phyloP scores from a whole-genome alignment of 1,140 invertebrate genomes.

The Ruditapes philippinarum region DNA sequence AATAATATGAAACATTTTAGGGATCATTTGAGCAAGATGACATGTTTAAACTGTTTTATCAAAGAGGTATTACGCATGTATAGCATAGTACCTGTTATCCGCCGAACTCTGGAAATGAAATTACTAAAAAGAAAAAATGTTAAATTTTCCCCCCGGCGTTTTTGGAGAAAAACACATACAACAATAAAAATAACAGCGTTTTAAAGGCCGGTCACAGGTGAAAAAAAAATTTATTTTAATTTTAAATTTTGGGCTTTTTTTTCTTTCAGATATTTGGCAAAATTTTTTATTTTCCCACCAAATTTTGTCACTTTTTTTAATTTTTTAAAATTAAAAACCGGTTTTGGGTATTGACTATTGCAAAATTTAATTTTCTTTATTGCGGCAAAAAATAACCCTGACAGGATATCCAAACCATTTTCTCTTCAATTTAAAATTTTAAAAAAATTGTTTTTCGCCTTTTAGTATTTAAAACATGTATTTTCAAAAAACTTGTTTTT shows the following conservation, averaged over 20 bases:
- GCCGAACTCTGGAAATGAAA: conserved; percentile 89
- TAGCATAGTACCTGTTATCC: conserved; percentile 90
- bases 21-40: conserved; percentile 72
- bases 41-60: conserved; percentile 82
- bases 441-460: no score
- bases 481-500: background rate
- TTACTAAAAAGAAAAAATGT: background rate
- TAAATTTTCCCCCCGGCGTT: background rate
- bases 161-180: conserved; percentile 63
- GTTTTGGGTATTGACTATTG: background rate
- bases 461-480: no score
- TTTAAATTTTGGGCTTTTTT: no score
- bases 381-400: no score
- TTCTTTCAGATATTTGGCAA: no score
- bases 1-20: no score
- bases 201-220: conserved; percentile 74
- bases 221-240: background rate
- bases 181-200: conserved; percentile 72
- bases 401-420: background rate
- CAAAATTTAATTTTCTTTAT: background rate
- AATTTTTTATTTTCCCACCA: no score
- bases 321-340: no score
- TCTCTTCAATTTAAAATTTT: no score
- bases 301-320: no score
- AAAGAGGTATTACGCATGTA: conserved; percentile 85